Base-by-base conservation (phyloP, 2,113 vertebrate genomes). In the Sapajus apella region DNA sequence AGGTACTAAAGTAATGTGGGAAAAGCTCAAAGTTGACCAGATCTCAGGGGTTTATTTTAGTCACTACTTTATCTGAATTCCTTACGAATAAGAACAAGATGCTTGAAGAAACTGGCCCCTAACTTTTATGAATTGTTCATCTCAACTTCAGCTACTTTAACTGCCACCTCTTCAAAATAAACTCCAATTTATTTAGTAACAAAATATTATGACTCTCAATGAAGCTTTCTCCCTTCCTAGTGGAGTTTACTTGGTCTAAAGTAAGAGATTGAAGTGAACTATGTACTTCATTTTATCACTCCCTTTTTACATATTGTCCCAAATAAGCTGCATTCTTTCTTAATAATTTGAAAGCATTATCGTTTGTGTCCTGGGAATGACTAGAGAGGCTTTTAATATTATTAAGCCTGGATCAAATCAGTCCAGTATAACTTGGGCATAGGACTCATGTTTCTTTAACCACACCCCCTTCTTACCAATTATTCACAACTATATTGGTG, bases 321-420 rank as follows among this genome's bases (percentile, higher is more conserved):
- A 50, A 96, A 96, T 73, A 96, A 93, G 97, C 95, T 94, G 97
- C 90, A 97, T 95, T 96, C 87, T 91, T 91, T 80, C 84, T 96
- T 97, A 97, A 97, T 97, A 97, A 98, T 95, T 97, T 96, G 95
- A 98, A 97, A 97, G 97, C 97, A 96, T 97, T 98, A 97, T 97
- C 87, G 96, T 98, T 84, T 94, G 94, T 88, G 75, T 81, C 76
- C 75, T 94, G 90, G 91, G 94, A 96, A 90, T 92, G 94, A 83
- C 94, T 95, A 97, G 94, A 76, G 75, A 81, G 90, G 98, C 97
- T 98, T 97, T 98, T 98, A 98, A 97, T 97, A 96, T 97, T 96
- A 98, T 98, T 97, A 97, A 97, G 80, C 96, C 96, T 97, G 96
- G 92, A 98, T 98, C 92, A 98, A 98, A 97, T 98, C 97, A 97